Percentiles rank a stretch among this genome's conserved stretches.
These are phyloP conservation scores for Fragum sueziense DNA, from an alignment of 2,888 invertebrate species.

Conservation along the genomic window DNA sequence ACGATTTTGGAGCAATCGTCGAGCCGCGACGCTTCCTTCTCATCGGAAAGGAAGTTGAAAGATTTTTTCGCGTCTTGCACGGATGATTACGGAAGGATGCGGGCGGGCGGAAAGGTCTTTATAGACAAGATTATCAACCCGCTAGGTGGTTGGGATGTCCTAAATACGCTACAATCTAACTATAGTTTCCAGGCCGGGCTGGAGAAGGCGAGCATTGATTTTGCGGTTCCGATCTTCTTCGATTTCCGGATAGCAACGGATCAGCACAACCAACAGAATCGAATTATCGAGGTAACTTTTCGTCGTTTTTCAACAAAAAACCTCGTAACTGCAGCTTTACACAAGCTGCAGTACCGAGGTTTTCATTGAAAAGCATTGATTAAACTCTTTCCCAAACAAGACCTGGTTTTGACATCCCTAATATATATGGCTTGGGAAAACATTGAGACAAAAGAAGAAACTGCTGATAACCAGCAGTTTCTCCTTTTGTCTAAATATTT, in stretches of 20 bases:
- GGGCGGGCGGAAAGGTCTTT: conserved; percentile 64
- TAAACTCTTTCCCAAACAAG: no score
- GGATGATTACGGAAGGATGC: conserved; percentile 73
- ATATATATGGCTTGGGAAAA: no score
- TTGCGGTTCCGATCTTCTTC: conserved; percentile 74
- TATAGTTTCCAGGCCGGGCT: conserved; percentile 64
- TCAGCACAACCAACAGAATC: conserved; percentile 56
- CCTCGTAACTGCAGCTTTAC: no score
- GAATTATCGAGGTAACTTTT: conserved; percentile 70
- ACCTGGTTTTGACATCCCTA: no score
- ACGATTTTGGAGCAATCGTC: conserved; percentile 63
- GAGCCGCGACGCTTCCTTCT: conserved; percentile 60
- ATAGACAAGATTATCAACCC: conserved; percentile 65
- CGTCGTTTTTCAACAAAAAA: no score
- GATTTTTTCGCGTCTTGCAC: conserved; percentile 86
- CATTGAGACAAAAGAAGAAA: no score
- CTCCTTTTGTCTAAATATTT: no score
- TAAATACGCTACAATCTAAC: conserved; percentile 58
- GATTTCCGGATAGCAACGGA: conserved; percentile 66
- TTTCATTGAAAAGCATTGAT: no score
- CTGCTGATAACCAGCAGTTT: no score
- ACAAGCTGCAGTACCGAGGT: no score
- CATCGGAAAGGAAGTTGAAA: conserved; percentile 85
- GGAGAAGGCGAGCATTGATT: conserved; percentile 69
- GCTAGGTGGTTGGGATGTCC: conserved; percentile 72